These are phyloP conservation scores for Bombylius discolor DNA, from an alignment of 2,888 invertebrate species.

Conservation along the genomic window DNA sequence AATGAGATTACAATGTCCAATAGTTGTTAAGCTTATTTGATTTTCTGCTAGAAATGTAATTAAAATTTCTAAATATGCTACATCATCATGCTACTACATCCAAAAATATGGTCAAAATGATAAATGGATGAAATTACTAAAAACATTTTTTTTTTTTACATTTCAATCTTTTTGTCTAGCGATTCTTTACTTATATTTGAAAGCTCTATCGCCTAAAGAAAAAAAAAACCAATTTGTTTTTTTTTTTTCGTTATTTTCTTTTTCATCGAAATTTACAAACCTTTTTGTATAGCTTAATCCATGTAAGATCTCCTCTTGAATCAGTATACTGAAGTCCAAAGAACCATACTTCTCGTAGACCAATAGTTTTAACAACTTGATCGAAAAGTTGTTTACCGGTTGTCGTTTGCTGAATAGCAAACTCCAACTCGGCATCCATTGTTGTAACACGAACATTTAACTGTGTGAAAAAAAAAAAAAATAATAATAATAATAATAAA, in stretches of 20 bases:
- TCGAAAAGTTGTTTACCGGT: constrained; percentile 99
- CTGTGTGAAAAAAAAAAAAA: constrained; percentile 40
- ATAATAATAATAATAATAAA: no score
- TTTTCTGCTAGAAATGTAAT: no score
- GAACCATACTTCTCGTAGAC: constrained; percentile 98
- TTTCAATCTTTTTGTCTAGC: no score
- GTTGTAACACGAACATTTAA: constrained; percentile 99
- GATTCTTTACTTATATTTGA: no score
- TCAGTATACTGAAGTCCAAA: constrained; percentile 99
- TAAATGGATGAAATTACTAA: no score
- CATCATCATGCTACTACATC: no score
- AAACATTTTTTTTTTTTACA: no score
- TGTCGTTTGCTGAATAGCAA: constrained; percentile 99
- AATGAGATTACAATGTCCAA: no score
- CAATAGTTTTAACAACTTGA: constrained; percentile 99
- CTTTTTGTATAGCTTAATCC: constrained; percentile 99
- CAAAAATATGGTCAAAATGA: no score
- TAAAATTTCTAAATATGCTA: no score
- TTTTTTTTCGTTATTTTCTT: background rate
- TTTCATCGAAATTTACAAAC: constrained; percentile 42
- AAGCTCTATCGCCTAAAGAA: background rate
- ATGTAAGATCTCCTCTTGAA: constrained; percentile 93
- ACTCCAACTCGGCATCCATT: constrained; percentile 99
- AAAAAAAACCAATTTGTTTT: background rate
- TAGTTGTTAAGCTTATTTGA: no score